Conservation (phyloP, 2,888 invertebrate species). For the Sussaba pulchella region DNA sequence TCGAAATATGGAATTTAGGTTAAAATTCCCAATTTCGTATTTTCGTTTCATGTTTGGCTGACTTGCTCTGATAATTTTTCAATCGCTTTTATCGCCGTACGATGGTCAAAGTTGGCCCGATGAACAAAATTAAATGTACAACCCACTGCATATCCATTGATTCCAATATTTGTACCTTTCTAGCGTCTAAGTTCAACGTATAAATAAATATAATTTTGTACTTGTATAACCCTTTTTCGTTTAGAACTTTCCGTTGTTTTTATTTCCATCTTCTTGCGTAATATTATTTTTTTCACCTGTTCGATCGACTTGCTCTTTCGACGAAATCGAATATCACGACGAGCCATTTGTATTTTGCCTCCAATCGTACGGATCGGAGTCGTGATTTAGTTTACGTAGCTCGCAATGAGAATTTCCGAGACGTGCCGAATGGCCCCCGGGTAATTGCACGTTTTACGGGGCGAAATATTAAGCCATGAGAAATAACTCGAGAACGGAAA, state of each 20-base stretch:
- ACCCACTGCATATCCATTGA: constrained; percentile 30
- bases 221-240: constrained; percentile 22
- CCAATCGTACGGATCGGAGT: not conserved
- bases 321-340: not conserved
- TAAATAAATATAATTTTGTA: constrained; percentile 52
- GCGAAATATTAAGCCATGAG: constrained; percentile 44
- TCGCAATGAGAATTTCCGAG: constrained; percentile 17
- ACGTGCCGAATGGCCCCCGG: not conserved
- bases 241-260: not conserved
- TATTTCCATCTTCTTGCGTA: no score
- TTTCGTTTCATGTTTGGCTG: constrained; percentile 11
- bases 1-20: not conserved
- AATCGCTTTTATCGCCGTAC: not conserved
- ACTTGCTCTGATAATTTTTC: not conserved
- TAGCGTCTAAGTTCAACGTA: constrained; percentile 25
- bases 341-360: constrained; percentile 3
- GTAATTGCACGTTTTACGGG: constrained; percentile 44
- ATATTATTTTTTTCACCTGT: not conserved
- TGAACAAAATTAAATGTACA: not conserved
- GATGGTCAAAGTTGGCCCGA: not conserved
- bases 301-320: not conserved
- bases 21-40: not conserved
- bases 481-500: constrained; percentile 41
- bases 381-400: constrained; percentile 21
- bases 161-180: constrained; percentile 27